Evolutionary conservation across 2,888 invertebrate genomes (phyloP), one percentile per base, ranked within the genome.

Genomic region (Papilio gigon): DNA sequence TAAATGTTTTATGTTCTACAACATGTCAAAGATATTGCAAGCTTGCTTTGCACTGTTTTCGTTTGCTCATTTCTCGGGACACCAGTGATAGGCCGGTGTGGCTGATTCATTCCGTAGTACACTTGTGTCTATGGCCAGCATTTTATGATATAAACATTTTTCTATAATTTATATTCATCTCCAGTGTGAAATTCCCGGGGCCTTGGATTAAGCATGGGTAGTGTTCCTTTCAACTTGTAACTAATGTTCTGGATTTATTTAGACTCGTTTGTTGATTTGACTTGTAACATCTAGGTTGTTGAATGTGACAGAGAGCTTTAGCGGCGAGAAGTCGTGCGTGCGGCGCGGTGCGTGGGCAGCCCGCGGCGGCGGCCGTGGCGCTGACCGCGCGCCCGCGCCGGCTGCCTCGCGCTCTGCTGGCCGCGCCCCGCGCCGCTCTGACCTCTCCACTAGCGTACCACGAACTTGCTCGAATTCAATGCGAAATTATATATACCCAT

Each of bases 291-390:
- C 20, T 25, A 22, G 4, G 47, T 72, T 73, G 22, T 42, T 47
- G 33, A 37, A 20, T 59, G 42, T 44, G 44, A n/a, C 88, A 91
- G 90, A 91, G 85, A 89, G 83, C 66, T 88, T 86, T 88, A 88
- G 84, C 80, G 81, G 78, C 58, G 76, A 78, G 44, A 78, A 81
- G 70, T 71, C 33, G 72, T 75, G 64, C 71, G 79, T 71, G 69
- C 78, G 62, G 70, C 79, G 56, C 84, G 86, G 68, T 82, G 82
- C 71, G 71, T 82, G 84, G 78, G 84, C 50, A 80, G 83, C 76
- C 90, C 88, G 75, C 85, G 85, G 68, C 89, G 87, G 9, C 86
- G 86, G 27, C 90, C 90, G 74, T 90, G 91, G 90, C 91, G 90
- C 84, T 90, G 89, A 90, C 85, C 63, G 62, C 71, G 78, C 72